Conservation (phyloP, 1,140 invertebrate species). For the Pentalonia nigronervosa region DNA sequence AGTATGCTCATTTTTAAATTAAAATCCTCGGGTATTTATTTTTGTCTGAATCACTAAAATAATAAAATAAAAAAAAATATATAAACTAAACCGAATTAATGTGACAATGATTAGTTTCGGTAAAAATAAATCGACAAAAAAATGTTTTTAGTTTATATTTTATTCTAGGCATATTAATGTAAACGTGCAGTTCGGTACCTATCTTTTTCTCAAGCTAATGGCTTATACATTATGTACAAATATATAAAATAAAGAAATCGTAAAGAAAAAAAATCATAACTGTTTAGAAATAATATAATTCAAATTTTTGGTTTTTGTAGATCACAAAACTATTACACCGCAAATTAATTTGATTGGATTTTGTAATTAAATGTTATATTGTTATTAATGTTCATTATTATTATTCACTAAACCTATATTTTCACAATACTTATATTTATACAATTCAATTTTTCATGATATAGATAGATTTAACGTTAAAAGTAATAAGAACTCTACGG, state of each 20-base stretch:
- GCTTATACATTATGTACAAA: background rate
- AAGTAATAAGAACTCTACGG: too few species aligned
- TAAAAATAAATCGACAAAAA: background rate
- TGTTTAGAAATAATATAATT: background rate
- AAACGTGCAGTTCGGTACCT: background rate
- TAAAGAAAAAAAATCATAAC: background rate
- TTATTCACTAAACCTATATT: background rate
- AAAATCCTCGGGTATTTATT: background rate
- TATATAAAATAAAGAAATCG: background rate
- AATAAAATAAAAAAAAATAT: background rate
- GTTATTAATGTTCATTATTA: background rate
- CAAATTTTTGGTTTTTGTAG: background rate
- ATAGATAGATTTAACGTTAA: background rate
- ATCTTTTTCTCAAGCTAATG: background rate
- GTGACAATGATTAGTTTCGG: slow-evolving; percentile 27
- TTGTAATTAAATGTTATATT: background rate
- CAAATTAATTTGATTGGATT: background rate
- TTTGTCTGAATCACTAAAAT: background rate
- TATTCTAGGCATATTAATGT: too few species aligned
- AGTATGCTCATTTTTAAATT: slow-evolving; percentile 8
- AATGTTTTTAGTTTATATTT: background rate
- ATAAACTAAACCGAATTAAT: background rate
- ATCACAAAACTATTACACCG: background rate
- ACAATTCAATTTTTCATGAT: background rate
- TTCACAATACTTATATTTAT: background rate